phyloP scores from a whole-genome alignment of 2,888 invertebrate species.

The Drosophila cognata region DNA sequence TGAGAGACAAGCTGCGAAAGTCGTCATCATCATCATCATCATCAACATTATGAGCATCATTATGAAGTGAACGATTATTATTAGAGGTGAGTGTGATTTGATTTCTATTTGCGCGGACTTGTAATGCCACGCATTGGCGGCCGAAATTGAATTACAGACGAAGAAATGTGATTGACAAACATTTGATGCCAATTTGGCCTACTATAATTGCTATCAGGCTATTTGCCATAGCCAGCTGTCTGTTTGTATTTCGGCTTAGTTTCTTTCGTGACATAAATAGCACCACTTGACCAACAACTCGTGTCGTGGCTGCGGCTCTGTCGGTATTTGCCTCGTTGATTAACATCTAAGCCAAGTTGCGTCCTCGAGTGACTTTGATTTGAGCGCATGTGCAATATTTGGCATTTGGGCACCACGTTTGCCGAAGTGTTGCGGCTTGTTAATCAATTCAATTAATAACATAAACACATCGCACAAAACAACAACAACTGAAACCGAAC shows the following conservation, averaged over 20 bases:
- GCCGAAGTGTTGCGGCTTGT: constrained; percentile 30
- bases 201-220: constrained; percentile 46
- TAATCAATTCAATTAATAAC: constrained; percentile 71
- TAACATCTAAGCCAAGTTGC: constrained; percentile 44
- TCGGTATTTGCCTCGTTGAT: constrained; percentile 38
- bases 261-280: constrained; percentile 51
- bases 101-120: constrained; percentile 70
- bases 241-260: constrained; percentile 19
- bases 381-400: constrained; percentile 42
- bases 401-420: constrained; percentile 20
- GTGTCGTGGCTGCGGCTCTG: constrained; percentile 17
- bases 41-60: constrained; percentile 33
- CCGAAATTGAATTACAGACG: constrained; percentile 19
- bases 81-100: constrained; percentile 50
- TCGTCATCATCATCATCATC: constrained; percentile 34
- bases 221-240: constrained; percentile 19
- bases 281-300: constrained; percentile 48
- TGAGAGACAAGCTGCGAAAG: constrained; percentile 50
- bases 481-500: background rate
- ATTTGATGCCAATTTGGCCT: constrained; percentile 49
- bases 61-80: constrained; percentile 29
- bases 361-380: constrained; percentile 50
- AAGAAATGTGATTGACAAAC: constrained; percentile 54
- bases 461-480: constrained; percentile 51
- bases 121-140: constrained; percentile 2